A percentile compares a stretch with the other conserved stretches of the same genome.
Conservation (phyloP, 2,888 invertebrate genomes). For the Pollenia labialis region DNA sequence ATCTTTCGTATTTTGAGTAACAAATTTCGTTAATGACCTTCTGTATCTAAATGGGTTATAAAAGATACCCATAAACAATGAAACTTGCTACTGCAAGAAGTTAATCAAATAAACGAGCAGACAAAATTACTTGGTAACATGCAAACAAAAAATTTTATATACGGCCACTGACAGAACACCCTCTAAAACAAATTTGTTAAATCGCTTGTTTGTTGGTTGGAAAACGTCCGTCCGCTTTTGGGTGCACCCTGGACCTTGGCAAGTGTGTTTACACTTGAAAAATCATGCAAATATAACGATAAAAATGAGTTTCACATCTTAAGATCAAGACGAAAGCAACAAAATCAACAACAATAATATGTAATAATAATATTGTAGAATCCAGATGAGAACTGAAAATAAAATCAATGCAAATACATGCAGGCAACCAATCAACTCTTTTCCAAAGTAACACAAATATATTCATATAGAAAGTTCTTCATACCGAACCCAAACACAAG, state of each 20-base stretch:
- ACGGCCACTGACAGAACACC: constrained; percentile 56
- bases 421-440: constrained; percentile 58
- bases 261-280: constrained; percentile 71
- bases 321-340: constrained; percentile 38
- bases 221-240: neutral
- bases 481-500: constrained; percentile 33
- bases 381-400: constrained; percentile 44
- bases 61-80: constrained; percentile 27
- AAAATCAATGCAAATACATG: constrained; percentile 69
- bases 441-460: constrained; percentile 25
- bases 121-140: constrained; percentile 74
- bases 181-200: constrained; percentile 54
- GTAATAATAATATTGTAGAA: constrained; percentile 13
- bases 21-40: neutral
- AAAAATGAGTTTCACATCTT: constrained; percentile 73
- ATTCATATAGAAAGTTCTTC: neutral
- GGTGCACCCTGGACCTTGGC: constrained; percentile 43
- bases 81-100: constrained; percentile 69
- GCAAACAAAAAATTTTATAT: constrained; percentile 76
- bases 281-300: constrained; percentile 78
- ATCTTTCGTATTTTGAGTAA: too few species aligned
- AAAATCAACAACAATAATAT: constrained; percentile 8
- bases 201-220: constrained; percentile 11
- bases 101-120: constrained; percentile 19
- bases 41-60: constrained; percentile 41